These are phyloP conservation scores for Ictidomys tridecemlineatus DNA, from an alignment of 2,113 vertebrate genomes.

Conservation along the genomic window DNA sequence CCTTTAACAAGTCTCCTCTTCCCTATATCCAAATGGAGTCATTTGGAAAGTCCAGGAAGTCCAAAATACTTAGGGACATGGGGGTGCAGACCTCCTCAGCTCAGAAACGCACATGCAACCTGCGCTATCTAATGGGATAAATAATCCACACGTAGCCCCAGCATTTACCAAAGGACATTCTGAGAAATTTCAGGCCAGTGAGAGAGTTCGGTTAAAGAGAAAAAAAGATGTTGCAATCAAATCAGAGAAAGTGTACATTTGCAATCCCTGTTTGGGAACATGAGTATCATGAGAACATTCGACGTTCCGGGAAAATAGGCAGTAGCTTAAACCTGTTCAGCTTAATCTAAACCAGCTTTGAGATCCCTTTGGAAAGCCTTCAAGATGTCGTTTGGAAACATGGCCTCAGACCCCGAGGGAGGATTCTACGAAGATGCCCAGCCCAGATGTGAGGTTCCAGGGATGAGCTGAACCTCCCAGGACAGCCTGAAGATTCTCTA, in stretches of 20 bases:
- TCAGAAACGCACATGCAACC: background rate
- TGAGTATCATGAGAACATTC: background rate
- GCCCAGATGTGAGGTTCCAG: background rate
- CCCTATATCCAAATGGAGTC: background rate
- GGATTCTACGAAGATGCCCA: background rate
- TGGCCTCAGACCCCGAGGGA: background rate
- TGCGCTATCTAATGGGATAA: background rate
- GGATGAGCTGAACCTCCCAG: background rate
- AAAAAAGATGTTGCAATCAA: background rate
- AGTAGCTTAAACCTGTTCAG: background rate
- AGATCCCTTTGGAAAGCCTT: background rate
- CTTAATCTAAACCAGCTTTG: background rate
- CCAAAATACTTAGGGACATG: background rate
- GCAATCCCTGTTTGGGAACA: rapidly evolving
- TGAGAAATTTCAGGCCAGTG: background rate
- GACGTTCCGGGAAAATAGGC: background rate
- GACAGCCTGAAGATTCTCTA: background rate
- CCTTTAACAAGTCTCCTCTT: background rate
- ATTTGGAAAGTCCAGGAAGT: background rate
- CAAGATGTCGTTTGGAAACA: background rate
- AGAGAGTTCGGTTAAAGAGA: background rate
- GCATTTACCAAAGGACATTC: background rate
- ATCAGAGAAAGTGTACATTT: background rate
- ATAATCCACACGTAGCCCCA: background rate
- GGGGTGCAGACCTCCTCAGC: background rate